Evolutionary conservation across 2,797 vertebrate genomes (phyloP), one percentile per base, ranked within the genome.

Genomic region (Esox lucius): DNA sequence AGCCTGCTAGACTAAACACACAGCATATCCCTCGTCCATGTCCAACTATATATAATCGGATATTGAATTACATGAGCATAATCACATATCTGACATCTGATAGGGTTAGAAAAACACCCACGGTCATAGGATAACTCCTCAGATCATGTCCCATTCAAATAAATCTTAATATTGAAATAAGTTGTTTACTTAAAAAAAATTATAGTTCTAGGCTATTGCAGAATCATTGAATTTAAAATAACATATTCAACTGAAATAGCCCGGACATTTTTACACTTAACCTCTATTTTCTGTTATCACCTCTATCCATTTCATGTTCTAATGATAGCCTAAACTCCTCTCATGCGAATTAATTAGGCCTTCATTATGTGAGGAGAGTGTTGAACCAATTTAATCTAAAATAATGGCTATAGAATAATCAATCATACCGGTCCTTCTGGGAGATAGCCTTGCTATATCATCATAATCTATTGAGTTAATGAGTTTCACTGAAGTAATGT

Each of bases 1-100:
- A 59, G 22, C 9, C 8, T 22, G 22, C 56, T 59, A 24, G 8
- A 24, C 56, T 24, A 59, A 59, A 22, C 19, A 59, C 56, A 59
- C 19, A 24, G 56, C 56, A 59, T 59, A 59, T 59, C 22, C 9
- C 56, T 12, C 22, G 17, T 5, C 11, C 56, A 59, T 4, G 9
- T n/a, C 22, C n/a, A 59, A 59, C n/a, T 59, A 59, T 59, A 59
- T 24, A n/a, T 59, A 59, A 24, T 59, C 56, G n/a, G 56, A 59
- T 24, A 59, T 22, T 24, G 11, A 22, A 12, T 22, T 59, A 46
- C 42, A 46, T 13, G n/a, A 59, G 22, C 22, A 22, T 12, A 13
- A 59, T 59, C 56, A 59, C 56, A 59, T 12, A 22, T 12, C 22
- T 59, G 22, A 59, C 11, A 59, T 8, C 11, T 59, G 56, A 56